Conservation (phyloP, 64 coral and sea anemone species). For the Stichodactyla helianthus region DNA sequence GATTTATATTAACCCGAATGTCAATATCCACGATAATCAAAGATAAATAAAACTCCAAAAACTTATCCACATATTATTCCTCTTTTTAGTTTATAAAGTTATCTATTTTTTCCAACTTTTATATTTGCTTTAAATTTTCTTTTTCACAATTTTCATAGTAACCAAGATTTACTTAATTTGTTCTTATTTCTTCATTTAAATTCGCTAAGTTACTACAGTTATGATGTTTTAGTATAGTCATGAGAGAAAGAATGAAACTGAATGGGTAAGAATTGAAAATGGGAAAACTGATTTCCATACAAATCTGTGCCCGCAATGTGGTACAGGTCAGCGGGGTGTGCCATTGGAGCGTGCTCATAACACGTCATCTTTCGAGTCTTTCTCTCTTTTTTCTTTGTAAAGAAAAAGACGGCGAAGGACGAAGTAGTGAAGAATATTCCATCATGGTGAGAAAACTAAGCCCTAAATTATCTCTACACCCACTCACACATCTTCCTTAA, state of each 20-base stretch:
- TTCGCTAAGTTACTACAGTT: not conserved
- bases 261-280: not conserved
- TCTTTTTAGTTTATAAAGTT: too few species aligned
- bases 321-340: conserved; percentile 1
- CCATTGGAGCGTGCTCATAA: conserved; percentile 61
- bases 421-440: not conserved
- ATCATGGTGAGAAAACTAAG: conserved; percentile 1
- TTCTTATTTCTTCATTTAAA: too few species aligned
- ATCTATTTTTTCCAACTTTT: too few species aligned
- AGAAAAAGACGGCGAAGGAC: not conserved
- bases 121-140: too few species aligned
- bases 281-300: not conserved
- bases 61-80: too few species aligned
- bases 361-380: conserved; percentile 57
- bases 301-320: not conserved
- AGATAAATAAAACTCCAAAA: too few species aligned
- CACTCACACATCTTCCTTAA: not conserved
- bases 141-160: too few species aligned
- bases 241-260: not conserved
- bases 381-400: conserved; percentile 51
- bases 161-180: too few species aligned
- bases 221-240: not conserved
- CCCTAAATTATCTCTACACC: not conserved
- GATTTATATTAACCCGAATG: too few species aligned
- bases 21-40: too few species aligned